Conservation (phyloP, 2,888 invertebrate species). For the Pomacea canaliculata region DNA sequence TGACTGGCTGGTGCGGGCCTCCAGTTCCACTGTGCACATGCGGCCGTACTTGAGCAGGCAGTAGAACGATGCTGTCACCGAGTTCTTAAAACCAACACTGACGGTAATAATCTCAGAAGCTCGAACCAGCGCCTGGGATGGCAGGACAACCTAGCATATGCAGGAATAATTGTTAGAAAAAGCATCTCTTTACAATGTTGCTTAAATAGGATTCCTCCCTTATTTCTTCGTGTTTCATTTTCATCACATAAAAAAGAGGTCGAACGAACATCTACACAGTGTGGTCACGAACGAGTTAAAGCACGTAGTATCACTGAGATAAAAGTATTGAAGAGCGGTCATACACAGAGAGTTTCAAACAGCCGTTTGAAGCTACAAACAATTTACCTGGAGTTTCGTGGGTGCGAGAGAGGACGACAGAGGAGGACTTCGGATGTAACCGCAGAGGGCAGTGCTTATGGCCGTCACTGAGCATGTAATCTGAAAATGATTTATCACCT, state of each 20-base stretch:
- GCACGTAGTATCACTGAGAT: no score
- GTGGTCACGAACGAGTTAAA: no score
- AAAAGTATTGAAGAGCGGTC: no score
- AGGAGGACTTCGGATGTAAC: constrained; percentile 31
- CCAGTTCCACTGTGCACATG: constrained; percentile 32
- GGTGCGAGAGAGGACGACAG: constrained; percentile 12
- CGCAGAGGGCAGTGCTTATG: constrained; percentile 38
- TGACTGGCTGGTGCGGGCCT: constrained; percentile 26
- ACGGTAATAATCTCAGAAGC: constrained; percentile 21
- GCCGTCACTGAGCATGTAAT: constrained; percentile 39
- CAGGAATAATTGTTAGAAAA: no score
- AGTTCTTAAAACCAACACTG: constrained; percentile 23
- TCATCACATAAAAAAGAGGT: no score
- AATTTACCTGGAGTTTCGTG: constrained; percentile 12
- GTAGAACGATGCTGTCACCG: constrained; percentile 30
- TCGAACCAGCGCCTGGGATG: background rate
- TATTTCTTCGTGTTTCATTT: no score
- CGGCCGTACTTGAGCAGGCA: constrained; percentile 38
- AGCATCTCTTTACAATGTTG: no score
- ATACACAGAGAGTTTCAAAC: background rate
- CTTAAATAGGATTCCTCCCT: no score
- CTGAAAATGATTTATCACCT: constrained; percentile 23
- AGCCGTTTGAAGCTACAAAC: background rate
- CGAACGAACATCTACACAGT: no score
- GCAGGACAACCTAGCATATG: constrained; percentile 3